Conservation (phyloP, 2,888 invertebrate species). For the Papilio demoleus region DNA sequence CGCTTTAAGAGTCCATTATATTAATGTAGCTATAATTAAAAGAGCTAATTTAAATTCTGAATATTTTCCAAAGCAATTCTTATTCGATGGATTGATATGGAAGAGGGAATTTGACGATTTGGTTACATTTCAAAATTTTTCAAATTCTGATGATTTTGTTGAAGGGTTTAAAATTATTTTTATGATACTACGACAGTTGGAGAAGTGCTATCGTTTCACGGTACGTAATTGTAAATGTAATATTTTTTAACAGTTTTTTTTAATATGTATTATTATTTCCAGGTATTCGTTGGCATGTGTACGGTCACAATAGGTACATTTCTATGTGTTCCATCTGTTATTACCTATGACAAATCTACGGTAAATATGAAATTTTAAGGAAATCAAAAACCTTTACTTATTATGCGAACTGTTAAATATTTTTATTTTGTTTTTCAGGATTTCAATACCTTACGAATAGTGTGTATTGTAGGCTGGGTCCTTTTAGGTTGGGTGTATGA, state of each 20-base stretch:
- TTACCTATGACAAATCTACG: slow-evolving; percentile 54
- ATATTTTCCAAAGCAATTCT: slow-evolving; percentile 57
- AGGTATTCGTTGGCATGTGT: slow-evolving; percentile 52
- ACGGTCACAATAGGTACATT: slow-evolving; percentile 57
- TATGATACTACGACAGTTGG: slow-evolving; percentile 50
- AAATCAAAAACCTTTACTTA: not conserved
- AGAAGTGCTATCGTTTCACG: slow-evolving; percentile 54
- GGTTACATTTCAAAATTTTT: slow-evolving; percentile 56
- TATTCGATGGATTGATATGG: slow-evolving; percentile 62
- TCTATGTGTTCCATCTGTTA: slow-evolving; percentile 57
- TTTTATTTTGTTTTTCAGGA: slow-evolving; percentile 47
- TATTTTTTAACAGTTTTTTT: not conserved
- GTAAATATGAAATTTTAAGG: slow-evolving; percentile 47
- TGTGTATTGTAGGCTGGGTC: slow-evolving; percentile 56
- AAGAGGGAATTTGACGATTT: slow-evolving; percentile 54
- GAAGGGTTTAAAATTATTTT: slow-evolving; percentile 56
- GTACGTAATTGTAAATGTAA: slow-evolving; percentile 51
- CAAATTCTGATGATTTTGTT: slow-evolving; percentile 51
- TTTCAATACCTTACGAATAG: slow-evolving; percentile 52
- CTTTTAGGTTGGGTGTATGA: slow-evolving; percentile 55
- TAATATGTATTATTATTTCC: slow-evolving; percentile 42
- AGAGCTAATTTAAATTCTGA: slow-evolving; percentile 54
- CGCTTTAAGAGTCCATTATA: slow-evolving; percentile 57
- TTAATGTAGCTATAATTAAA: slow-evolving; percentile 67
- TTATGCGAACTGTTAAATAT: not conserved